Evolutionary conservation across 2,888 invertebrate species (phyloP), one percentile per base, ranked within the genome.

Genomic region (Idaea dimidiata): DNA sequence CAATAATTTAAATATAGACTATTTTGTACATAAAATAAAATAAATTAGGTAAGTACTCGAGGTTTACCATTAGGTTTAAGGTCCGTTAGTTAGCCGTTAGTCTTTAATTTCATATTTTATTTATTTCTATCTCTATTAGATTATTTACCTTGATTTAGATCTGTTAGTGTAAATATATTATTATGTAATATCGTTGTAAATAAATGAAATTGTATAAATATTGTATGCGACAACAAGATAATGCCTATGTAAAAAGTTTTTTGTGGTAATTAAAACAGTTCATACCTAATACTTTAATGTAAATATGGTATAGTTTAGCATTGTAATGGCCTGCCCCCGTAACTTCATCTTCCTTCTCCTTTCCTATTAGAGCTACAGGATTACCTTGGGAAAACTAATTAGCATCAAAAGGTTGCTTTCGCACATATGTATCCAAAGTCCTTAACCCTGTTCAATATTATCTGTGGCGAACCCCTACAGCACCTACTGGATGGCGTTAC

Each of bases 31-130:
- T 60, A 60, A 62, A 64, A 58, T 17, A 31, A 63, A 61, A 60
- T 61, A 58, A 54, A 18, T 69, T 66, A 66, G 24, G 24, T 24
- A 24, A 5, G 24, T 24, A 24, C 82, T 83, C 84, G 86, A 87
- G 84, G 86, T 82, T 89, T 83, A 89, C 89, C 88, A 88, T 81
- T 87, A 88, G 82, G 78, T 81, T 24, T 68, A 66, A 59, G 24
- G 16, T n/a, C 31, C 59, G 17, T 33, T 17, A 43, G 43, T 58
- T 31, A 8, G 6, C 31, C 59, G 17, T 33, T 17, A 43, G 43
- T 58, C 17, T 16, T 58, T 59, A 56, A 62, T 32, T 59, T 57
- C 16, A 56, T 10, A 54, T 16, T 57, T n/a, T 17, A 43, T 54
- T 54, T 62, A 60, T 53, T 57, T 62, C 61, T 32, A 7, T 65